A percentile compares a stretch with the other conserved stretches of the same genome.
Conservation (phyloP, 2,888 invertebrate genomes). For the Slavum lentiscoides region DNA sequence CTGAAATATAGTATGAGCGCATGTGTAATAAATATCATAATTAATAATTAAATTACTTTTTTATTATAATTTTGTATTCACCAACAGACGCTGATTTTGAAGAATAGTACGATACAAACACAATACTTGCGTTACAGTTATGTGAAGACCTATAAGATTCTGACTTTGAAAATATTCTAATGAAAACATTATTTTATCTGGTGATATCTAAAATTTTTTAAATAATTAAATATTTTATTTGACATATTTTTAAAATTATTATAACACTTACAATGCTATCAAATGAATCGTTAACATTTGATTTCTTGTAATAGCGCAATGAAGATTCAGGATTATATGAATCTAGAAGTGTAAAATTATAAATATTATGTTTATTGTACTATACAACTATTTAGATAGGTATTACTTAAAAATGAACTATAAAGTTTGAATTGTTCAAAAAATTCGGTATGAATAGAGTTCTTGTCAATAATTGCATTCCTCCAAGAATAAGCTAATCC, state of each 20-base stretch:
- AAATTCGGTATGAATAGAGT: conserved; percentile 34
- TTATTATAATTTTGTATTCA: background rate
- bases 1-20: conserved; percentile 16
- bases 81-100: conserved; percentile 30
- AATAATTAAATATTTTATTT: conserved; percentile 18
- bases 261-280: conserved; percentile 20
- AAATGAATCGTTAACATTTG: background rate
- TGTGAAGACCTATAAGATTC: conserved; percentile 47
- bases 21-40: background rate
- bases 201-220: conserved; percentile 36
- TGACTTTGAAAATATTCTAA: conserved; percentile 48
- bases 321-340: conserved; percentile 26
- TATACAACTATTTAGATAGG: background rate
- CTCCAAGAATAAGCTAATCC: conserved; percentile 48
- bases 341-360: background rate
- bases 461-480: conserved; percentile 49
- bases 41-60: background rate
- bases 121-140: conserved; percentile 41
- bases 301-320: conserved; percentile 24
- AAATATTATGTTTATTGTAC: background rate
- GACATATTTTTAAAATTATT: background rate
- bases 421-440: conserved; percentile 40
- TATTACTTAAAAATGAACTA: conserved; percentile 46
- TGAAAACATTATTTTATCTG: conserved; percentile 29
- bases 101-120: conserved; percentile 37